Conservation (phyloP, 1,140 invertebrate species). For the Cydia fagiglandana region DNA sequence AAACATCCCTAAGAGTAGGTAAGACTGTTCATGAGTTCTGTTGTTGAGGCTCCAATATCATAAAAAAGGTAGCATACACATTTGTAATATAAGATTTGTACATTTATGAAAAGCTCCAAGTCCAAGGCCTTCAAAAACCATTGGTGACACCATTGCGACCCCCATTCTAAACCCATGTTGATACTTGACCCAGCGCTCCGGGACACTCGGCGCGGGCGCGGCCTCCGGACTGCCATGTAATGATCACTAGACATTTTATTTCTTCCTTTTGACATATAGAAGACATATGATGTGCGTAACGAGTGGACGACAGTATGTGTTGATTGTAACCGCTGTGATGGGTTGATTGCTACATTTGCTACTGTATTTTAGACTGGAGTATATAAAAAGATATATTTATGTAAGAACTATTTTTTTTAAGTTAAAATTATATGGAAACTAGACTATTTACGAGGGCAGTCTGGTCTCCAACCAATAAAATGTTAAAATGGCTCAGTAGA, state of each 20-base stretch:
- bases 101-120: too few relatives aligned
- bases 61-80: too few relatives aligned
- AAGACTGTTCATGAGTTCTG: too few relatives aligned
- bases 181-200: constrained; percentile 41
- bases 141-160: not conserved
- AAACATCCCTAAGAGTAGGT: too few relatives aligned
- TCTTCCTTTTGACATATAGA: constrained; percentile 67
- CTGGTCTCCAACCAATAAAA: too few relatives aligned
- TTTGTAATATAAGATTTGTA: too few relatives aligned
- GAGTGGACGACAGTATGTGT: constrained; percentile 74
- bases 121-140: not conserved
- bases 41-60: too few relatives aligned
- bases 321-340: constrained; percentile 60
- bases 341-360: constrained; percentile 58
- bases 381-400: too few relatives aligned
- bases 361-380: not conserved
- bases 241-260: constrained; percentile 70
- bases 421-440: too few relatives aligned
- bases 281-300: constrained; percentile 75
- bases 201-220: constrained; percentile 46
- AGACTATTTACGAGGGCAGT: too few relatives aligned
- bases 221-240: constrained; percentile 70
- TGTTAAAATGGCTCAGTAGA: too few relatives aligned
- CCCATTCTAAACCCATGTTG: constrained; percentile 11
- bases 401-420: too few relatives aligned